These are phyloP conservation scores for Lasioglossum villosulum DNA, from an alignment of 2,888 invertebrate genomes.

Conservation along the genomic window DNA sequence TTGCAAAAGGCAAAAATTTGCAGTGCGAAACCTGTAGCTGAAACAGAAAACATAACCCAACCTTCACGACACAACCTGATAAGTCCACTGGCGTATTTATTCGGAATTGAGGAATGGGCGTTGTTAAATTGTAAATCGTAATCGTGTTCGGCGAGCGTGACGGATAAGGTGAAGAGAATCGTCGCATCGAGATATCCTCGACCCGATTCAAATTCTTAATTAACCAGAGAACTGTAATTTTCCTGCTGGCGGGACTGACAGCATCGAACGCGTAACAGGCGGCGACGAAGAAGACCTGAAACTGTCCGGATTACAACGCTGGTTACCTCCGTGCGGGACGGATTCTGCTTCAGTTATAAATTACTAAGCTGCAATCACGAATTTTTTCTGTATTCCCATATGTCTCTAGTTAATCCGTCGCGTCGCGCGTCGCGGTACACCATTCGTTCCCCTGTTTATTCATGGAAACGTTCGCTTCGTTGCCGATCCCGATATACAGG, in stretches of 20 bases:
- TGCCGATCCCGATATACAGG: slow-evolving; percentile 2
- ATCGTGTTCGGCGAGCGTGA: background rate
- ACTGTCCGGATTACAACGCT: slow-evolving; percentile 34
- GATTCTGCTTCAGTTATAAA: slow-evolving; percentile 25
- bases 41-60: no score
- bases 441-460: slow-evolving; percentile 8
- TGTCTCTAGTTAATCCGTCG: slow-evolving; percentile 26
- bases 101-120: no score
- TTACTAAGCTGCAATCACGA: slow-evolving; percentile 29
- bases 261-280: background rate
- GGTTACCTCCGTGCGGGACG: background rate
- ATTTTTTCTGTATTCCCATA: slow-evolving; percentile 13
- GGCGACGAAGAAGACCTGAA: slow-evolving; percentile 5
- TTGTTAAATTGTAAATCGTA: background rate
- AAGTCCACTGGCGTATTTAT: background rate
- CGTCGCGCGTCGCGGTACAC: background rate
- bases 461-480: background rate
- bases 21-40: no score
- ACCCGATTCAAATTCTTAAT: slow-evolving; percentile 36
- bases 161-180: background rate
- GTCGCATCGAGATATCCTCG: background rate
- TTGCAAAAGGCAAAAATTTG: no score
- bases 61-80: no score
- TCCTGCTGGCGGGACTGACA: background rate
- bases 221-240: slow-evolving; percentile 21